Conservation (phyloP, 1,140 invertebrate genomes). For the Tachypleus tridentatus region DNA sequence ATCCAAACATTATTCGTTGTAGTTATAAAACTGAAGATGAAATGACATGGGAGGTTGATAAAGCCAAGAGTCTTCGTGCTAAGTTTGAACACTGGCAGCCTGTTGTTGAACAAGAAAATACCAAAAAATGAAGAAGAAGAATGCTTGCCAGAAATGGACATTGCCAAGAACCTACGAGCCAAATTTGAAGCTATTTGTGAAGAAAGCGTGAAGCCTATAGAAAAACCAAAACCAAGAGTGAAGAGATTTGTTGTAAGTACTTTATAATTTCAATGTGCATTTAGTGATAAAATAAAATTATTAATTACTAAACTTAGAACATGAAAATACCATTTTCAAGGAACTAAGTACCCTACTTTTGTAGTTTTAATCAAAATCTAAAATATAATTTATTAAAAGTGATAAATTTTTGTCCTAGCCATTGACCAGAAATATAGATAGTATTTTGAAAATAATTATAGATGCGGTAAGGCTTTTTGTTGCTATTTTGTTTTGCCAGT, state of each 20-base stretch:
- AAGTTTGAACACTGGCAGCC: conserved; percentile 86
- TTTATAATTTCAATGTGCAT: too few species aligned
- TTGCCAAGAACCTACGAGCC: conserved; percentile 62
- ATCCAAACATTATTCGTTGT: conserved; percentile 24
- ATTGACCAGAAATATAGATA: too few species aligned
- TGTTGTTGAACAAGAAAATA: conserved; percentile 39
- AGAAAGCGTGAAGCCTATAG: conserved; percentile 37
- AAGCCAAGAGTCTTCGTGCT: conserved; percentile 67
- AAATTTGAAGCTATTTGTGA: conserved; percentile 66
- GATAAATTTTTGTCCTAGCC: too few species aligned
- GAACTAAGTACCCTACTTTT: too few species aligned
- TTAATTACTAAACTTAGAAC: too few species aligned
- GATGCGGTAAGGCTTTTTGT: too few species aligned
- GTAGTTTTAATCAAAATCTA: too few species aligned
- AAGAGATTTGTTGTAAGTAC: conserved; percentile 73
- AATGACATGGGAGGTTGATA: conserved; percentile 44
- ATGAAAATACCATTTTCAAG: too few species aligned
- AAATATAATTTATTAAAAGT: too few species aligned
- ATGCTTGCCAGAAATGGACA: conserved; percentile 45
- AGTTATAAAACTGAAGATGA: conserved; percentile 46
- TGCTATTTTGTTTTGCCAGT: too few species aligned
- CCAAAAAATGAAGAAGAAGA: conserved; percentile 36
- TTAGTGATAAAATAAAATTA: too few species aligned
- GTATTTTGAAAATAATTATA: too few species aligned
- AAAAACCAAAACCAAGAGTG: conserved; percentile 52